Evolutionary conservation across 1,140 invertebrate species (phyloP).

Genomic region (Chlorops oryzae): DNA sequence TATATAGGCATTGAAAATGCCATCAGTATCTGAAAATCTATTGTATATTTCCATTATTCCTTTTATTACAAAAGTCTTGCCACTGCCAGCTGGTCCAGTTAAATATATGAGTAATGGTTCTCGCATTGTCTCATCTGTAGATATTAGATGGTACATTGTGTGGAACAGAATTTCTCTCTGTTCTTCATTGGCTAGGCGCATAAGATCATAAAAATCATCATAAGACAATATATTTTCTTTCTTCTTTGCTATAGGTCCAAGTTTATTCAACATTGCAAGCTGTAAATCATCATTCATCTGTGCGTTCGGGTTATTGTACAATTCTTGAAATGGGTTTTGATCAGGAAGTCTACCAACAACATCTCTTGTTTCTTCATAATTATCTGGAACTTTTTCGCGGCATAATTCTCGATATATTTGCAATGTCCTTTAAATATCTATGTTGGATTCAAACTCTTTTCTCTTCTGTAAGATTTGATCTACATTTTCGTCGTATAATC

Average conservation of each 20-base stretch:
- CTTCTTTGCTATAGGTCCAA: conserved; percentile 22
- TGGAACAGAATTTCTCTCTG: too few relatives aligned
- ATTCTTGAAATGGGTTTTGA: conserved; percentile 1
- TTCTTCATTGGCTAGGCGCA: not conserved
- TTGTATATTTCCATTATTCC: too few relatives aligned
- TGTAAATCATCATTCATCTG: conserved; percentile 9
- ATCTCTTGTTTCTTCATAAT: not conserved
- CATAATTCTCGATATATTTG: conserved; percentile 19
- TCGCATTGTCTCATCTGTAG: too few relatives aligned
- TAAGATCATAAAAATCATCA: not conserved
- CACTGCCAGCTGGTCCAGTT: too few relatives aligned
- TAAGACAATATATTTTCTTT: conserved; percentile 19
- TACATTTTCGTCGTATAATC: conserved; percentile 37
- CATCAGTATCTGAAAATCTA: too few relatives aligned
- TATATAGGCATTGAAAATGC: too few relatives aligned
- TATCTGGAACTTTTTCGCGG: conserved; percentile 14
- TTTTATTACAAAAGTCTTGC: too few relatives aligned
- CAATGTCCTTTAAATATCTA: conserved; percentile 26
- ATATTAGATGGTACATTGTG: too few relatives aligned
- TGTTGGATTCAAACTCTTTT: conserved; percentile 33
- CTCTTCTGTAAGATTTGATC: conserved; percentile 30
- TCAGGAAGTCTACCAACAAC: not conserved
- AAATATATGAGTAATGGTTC: too few relatives aligned
- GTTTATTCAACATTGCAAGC: conserved; percentile 16
- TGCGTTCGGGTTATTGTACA: not conserved